Evolutionary conservation across 2,113 vertebrate genomes (phyloP).

Genomic region (Pterocles orientalis): DNA sequence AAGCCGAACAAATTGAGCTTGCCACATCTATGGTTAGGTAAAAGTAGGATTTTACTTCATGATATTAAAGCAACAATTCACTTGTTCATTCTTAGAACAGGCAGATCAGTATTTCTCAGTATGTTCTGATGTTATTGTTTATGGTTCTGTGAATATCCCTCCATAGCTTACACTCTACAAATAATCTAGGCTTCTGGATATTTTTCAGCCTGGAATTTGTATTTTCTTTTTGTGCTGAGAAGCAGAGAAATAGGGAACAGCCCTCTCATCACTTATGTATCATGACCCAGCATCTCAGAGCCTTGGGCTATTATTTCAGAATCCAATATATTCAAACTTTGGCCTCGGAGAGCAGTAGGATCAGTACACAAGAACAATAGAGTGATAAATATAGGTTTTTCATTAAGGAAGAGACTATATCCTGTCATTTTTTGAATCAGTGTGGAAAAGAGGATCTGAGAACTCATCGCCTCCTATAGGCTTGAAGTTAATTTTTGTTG

Average conservation of each 20-base stretch:
- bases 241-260: neutral
- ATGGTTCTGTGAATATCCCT: neutral
- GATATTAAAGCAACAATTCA: neutral
- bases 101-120: neutral
- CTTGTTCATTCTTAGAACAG: neutral
- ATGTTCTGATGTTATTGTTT: neutral
- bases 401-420: conserved; percentile 67
- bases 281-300: conserved; percentile 27
- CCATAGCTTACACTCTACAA: neutral
- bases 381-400: conserved; percentile 73
- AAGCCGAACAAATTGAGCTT: neutral
- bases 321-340: conserved; percentile 71
- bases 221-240: neutral
- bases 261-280: conserved; percentile 52
- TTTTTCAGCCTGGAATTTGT: conserved; percentile 18
- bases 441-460: conserved; percentile 42
- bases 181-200: neutral
- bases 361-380: conserved; percentile 62
- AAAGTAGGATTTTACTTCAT: neutral
- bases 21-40: neutral
- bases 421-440: conserved; percentile 63
- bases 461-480: conserved; percentile 27
- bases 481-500: conserved; percentile 5
- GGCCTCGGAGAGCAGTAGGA: conserved; percentile 57
- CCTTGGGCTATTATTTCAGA: conserved; percentile 72